These are phyloP conservation scores for Zaprionus capensis DNA, from an alignment of 1,140 invertebrate genomes.

Conservation along the genomic window DNA sequence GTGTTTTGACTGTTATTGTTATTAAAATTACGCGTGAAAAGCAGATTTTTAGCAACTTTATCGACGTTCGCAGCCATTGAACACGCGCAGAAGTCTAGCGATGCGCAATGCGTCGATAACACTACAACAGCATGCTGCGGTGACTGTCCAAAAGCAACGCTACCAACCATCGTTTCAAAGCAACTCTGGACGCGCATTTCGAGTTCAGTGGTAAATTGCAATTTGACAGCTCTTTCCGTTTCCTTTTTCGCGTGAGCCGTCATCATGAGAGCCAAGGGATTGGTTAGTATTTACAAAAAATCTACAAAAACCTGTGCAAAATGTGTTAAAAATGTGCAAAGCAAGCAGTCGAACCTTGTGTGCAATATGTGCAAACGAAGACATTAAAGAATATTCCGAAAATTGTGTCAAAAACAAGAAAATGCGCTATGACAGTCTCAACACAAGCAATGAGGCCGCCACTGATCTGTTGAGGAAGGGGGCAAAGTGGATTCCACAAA, in stretches of 20 bases:
- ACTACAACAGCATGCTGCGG: conserved; percentile 42
- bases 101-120: conserved; percentile 50
- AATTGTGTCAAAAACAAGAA: conserved; percentile 41
- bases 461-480: not conserved
- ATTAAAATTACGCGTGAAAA: conserved; percentile 55
- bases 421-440: not conserved
- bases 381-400: not conserved
- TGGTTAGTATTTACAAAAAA: conserved; percentile 85
- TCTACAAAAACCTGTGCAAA: conserved; percentile 42
- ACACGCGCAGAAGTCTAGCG: conserved; percentile 72
- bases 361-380: conserved; percentile 7
- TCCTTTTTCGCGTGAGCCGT: conserved; percentile 84
- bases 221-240: conserved; percentile 80
- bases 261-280: conserved; percentile 87
- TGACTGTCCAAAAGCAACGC: conserved; percentile 66
- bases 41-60: conserved; percentile 63
- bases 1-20: conserved; percentile 29
- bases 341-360: conserved; percentile 5
- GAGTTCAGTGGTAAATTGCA: conserved; percentile 37
- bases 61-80: conserved; percentile 65
- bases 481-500: not conserved
- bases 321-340: conserved; percentile 47
- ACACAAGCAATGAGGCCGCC: conserved; percentile 1
- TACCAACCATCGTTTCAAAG: not conserved
- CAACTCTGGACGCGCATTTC: conserved; percentile 30